Evolutionary conservation across 2,797 vertebrate species (phyloP), one percentile per base, ranked within the genome.

Genomic region (Malurus splendens): DNA sequence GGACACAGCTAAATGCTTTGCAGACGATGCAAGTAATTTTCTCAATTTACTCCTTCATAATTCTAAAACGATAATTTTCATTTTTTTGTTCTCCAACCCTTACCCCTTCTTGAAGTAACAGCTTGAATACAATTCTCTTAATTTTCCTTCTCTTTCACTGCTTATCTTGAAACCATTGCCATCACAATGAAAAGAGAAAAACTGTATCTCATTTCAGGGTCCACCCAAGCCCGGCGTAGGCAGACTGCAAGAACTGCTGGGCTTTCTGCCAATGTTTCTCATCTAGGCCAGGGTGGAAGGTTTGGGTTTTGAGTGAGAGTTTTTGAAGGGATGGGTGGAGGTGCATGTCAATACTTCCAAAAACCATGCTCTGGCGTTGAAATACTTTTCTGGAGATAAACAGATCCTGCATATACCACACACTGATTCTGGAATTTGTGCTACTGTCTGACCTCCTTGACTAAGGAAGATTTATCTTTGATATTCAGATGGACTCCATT

Each of bases 241-340:
- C 70, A 85, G 51, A 47, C 68, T 71, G 50, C 54, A 87, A 77
- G 39, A 78, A 65, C 51, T 77, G 25, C 78, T 55, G 79, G 85
- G 85, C 62, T 38, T 83, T 89, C 55, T 77, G 82, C 79, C 90
- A 91, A 82, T 30, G 56, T 61, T 30, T 65, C 32, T 87, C 54
- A 54, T 82, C 25, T 41, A 68, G 55, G 60, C 38, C 24, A 59
- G 71, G 30, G 36, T 86, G 39, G 73, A 93, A 94, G 48, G 18
- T 86, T 87, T 70, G 56, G 20, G n/a, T 83, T 89, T 91, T 86
- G 62, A 57, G 22, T 9, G 39, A 67, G 23, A 82, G 44, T 62
- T 90, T 90, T 85, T 72, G 62, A 93, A 94, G 59, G 38, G 52
- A 81, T 89, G 89, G 85, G 76, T 83, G 79, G 85, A 86, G 89